phyloP scores from a whole-genome alignment of 2,797 vertebrate species.

The Graptemys geographica region DNA sequence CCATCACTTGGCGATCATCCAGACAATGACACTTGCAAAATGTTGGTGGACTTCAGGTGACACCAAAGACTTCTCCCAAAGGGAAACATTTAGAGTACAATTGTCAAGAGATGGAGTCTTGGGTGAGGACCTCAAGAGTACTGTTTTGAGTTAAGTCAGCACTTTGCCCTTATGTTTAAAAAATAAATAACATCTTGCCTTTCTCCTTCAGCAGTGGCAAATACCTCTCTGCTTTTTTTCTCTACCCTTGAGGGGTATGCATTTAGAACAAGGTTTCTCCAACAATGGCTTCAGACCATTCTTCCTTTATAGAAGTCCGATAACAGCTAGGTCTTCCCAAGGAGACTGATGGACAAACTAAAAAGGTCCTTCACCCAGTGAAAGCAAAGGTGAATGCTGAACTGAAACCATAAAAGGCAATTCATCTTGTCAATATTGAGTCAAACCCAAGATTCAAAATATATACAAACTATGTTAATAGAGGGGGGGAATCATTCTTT shows the following conservation, averaged over 20 bases:
- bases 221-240: background rate
- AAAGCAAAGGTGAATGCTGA: background rate
- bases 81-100: background rate
- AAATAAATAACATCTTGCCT: background rate
- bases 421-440: background rate
- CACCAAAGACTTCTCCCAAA: background rate
- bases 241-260: accelerated
- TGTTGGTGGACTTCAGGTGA: background rate
- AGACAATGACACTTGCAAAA: background rate
- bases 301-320: background rate
- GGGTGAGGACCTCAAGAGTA: background rate
- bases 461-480: background rate
- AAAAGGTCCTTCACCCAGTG: background rate
- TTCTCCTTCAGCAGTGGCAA: background rate
- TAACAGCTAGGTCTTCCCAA: background rate
- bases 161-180: background rate
- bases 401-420: background rate
- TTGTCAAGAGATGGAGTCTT: background rate
- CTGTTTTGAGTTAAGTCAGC: background rate
- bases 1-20: background rate
- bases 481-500: background rate
- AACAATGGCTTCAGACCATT: background rate
- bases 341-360: background rate
- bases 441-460: background rate
- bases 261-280: background rate